Base-by-base conservation (phyloP, 2,888 invertebrate genomes). In the Adela reaumurella region DNA sequence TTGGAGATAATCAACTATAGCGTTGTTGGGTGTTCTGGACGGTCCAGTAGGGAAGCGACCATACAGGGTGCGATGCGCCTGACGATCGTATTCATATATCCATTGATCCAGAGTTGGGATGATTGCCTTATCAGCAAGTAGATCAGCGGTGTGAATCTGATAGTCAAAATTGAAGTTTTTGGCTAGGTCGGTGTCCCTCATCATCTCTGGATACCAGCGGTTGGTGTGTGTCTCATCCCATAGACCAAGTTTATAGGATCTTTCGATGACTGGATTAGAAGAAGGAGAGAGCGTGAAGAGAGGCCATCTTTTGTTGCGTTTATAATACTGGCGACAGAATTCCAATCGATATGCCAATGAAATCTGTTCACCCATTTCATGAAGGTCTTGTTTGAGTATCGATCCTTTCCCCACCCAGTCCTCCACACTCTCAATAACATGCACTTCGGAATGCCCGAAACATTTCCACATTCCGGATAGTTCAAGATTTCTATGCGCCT, bases 41-140 rank as follows among this genome's bases (percentile, higher is more conserved):
- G 43, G 43, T 3, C 47, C 47, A 10, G 8, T 8, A 17, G 47
- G 47, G 35, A 46, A 46, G 10, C 14, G 10, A 3, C 47, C 47
- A 14, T 46, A 16, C 4, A 6, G 45, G 20, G 47, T 46, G 14
- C 47, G 14, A 16, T 46, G 47, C 4, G 47, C 45, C 45, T 46
- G 47, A 45, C 24, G 45, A 46, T 46, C 47, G 43, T 44, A 46
- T 16, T 46, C 47, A 16, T 46, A 28, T 44, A 46, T 46, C 47
- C 43, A 46, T 41, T 46, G 43, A 17, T 19, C 29, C 10, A 3
- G 5, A 6, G n/a, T 10, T 6, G 41, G 47, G 10, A 46, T 46
- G 16, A 46, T 46, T 4, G 45, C 18, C 47, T 46, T 46, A 16
- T 46, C 47, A 8, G 47, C 18, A 45, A 46, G 16, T 4, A 46